phyloP scores from a whole-genome alignment of 2,797 vertebrate genomes.

The Aldrovandia affinis region DNA sequence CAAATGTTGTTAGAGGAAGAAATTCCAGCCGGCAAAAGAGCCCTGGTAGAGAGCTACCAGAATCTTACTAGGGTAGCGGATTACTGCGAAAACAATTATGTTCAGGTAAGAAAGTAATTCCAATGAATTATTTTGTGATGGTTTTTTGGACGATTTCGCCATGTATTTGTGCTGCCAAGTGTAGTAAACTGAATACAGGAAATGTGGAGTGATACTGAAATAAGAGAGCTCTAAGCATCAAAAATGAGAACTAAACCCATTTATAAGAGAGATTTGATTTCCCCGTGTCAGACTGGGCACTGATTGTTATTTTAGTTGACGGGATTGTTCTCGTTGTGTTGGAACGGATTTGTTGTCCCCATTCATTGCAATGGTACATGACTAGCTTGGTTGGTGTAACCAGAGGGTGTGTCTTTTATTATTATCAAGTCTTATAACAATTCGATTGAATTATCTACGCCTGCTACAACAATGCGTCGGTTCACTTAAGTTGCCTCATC shows the following conservation, averaged over 20 bases:
- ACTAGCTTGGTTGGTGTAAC: constrained; percentile 36
- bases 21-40: constrained; percentile 95
- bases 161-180: constrained; percentile 56
- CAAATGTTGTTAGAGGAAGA: constrained; percentile 99
- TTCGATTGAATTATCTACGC: constrained; percentile 45
- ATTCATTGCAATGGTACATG: constrained; percentile 38
- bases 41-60: constrained; percentile 96
- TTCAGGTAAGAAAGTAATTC: constrained; percentile 82
- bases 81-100: constrained; percentile 99
- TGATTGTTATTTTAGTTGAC: background rate
- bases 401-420: constrained; percentile 72
- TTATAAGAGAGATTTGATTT: background rate
- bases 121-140: constrained; percentile 5
- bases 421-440: constrained; percentile 58
- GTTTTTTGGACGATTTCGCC: constrained; percentile 40
- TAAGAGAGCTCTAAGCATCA: background rate
- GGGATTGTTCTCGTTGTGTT: background rate
- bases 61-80: constrained; percentile 95
- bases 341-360: constrained; percentile 25
- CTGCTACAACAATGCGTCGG: constrained; percentile 17
- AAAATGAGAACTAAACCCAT: background rate
- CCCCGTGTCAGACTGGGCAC: background rate
- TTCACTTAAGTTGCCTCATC: background rate
- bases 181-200: constrained; percentile 38
- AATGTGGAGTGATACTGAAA: constrained; percentile 23